Evolutionary conservation across 2,888 invertebrate species (phyloP).

Genomic region (Calameuta filiformis): DNA sequence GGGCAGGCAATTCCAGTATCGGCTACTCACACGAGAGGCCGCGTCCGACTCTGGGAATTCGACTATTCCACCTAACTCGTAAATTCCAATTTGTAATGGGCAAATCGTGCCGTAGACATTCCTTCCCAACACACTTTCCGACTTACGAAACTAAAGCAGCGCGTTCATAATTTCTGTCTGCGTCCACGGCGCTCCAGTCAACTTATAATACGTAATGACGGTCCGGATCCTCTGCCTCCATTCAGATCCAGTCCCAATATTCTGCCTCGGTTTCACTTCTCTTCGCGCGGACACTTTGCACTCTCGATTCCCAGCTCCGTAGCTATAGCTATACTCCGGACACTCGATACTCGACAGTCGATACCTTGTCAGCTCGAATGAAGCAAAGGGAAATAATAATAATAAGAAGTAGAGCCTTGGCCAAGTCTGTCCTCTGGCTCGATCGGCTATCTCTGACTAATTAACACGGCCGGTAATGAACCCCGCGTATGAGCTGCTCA

Average conservation of each 20-base stretch:
- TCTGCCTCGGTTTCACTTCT: background rate
- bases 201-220: background rate
- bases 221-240: background rate
- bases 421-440: conserved; percentile 25
- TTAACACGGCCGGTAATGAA: conserved; percentile 61
- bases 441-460: conserved; percentile 60
- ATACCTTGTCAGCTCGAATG: background rate
- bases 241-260: background rate
- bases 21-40: background rate
- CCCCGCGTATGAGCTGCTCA: conserved; percentile 38
- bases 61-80: conserved; percentile 3
- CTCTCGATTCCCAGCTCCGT: background rate
- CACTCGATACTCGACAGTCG: background rate
- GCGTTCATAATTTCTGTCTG: background rate
- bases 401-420: background rate
- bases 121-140: background rate
- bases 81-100: conserved; percentile 6
- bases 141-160: conserved; percentile 4
- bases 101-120: conserved; percentile 8
- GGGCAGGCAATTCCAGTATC: conserved; percentile 14
- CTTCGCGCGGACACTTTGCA: background rate
- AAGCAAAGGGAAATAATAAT: background rate
- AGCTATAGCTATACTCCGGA: background rate
- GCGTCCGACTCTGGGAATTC: background rate
- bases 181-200: background rate